Base-by-base conservation (phyloP, 1,140 invertebrate genomes). In the Brachionus asplanchnoidis region DNA sequence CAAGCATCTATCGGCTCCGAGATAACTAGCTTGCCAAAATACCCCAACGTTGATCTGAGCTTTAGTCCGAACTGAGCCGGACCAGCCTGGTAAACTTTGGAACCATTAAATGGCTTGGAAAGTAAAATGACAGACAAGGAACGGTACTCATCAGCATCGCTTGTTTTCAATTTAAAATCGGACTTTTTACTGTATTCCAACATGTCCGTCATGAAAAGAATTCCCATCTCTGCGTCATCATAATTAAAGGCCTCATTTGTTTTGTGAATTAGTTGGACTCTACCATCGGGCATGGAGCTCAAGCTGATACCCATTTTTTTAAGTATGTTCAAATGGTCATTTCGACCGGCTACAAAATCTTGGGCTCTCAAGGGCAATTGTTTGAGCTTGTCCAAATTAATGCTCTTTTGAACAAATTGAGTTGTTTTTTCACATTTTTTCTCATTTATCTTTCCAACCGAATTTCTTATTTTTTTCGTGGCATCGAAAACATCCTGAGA, bases 141-240 rank as follows among this genome's bases (percentile, higher is more conserved):
- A 28, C 26, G 7, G 23, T 77, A 73, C n/a, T 84, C 44, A 28
- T 84, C 46, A 6, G 20, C 12, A 73, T 84, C 84, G 17, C 12
- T 56, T 85, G 85, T 66, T 44, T 44, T 65, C 46, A 85, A 20
- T 44, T 85, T 84, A 36, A 46, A 79, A 56, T 87, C 85, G 28
- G 94, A 93, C 84, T 92, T 89, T 87, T 94, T 94, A 42, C 95
- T 95, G 60, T 96, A 89, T 89, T 97, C 94, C 8, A 96, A 92
- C 95, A 98, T 97, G 91, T 98, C 97, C 87, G 97, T 94, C 95
- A 99, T 98, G 87, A 99, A 98, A 36, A 94, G 91, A 26, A 97
- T 88, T 0, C 97, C 97, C 90, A 97, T 94, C 87, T 97, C 94
- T 1, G 95, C 96, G 88, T 96, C 94, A 86, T 93, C 92, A 12